Conservation (phyloP, 2,797 vertebrate genomes). For the Falco berigora region DNA sequence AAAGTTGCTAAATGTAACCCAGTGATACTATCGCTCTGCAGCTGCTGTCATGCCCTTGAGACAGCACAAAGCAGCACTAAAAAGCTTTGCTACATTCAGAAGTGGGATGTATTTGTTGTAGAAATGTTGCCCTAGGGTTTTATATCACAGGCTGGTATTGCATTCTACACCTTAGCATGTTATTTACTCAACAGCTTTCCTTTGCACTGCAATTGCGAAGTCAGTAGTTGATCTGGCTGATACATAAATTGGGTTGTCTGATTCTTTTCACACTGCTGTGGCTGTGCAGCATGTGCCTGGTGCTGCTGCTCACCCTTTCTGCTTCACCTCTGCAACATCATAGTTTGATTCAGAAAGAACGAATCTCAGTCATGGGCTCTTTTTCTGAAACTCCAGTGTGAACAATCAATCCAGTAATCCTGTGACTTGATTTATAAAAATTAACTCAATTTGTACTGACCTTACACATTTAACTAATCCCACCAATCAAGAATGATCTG, state of each 20-base stretch:
- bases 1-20: not conserved
- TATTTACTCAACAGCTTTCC: not conserved
- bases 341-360: not conserved
- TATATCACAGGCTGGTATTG: not conserved
- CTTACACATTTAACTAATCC: not conserved
- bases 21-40: not conserved
- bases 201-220: not conserved
- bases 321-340: not conserved
- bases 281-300: not conserved
- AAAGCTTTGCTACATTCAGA: not conserved
- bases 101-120: not conserved
- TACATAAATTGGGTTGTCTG: not conserved
- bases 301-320: not conserved
- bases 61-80: not conserved
- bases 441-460: not conserved
- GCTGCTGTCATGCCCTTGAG: not conserved
- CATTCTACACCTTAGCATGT: not conserved
- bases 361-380: not conserved
- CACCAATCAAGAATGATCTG: not conserved
- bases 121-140: not conserved
- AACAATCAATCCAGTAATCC: not conserved
- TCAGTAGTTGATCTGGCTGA: not conserved
- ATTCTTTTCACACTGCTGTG: not conserved
- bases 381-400: not conserved
- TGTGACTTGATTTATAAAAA: not conserved